These are phyloP conservation scores for Tachystola acroxantha DNA, from an alignment of 2,888 invertebrate species.

Conservation along the genomic window DNA sequence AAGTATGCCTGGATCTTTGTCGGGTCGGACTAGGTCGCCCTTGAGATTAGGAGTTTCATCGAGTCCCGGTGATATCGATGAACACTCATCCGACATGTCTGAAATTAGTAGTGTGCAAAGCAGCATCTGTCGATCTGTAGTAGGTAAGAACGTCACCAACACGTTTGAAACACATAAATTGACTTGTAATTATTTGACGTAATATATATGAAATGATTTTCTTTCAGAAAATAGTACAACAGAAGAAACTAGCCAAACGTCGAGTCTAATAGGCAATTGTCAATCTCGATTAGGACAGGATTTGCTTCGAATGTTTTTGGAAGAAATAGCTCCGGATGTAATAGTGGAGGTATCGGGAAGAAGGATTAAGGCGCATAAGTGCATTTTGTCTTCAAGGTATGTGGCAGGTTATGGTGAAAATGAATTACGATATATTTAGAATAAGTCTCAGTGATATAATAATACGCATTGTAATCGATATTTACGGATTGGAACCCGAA, in stretches of 20 bases:
- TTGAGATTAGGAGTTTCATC: constrained; percentile 33
- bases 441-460: too few species aligned
- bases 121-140: constrained; percentile 75
- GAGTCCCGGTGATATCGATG: constrained; percentile 57
- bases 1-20: constrained; percentile 63
- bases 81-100: constrained; percentile 71
- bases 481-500: too few species aligned
- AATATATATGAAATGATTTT: neutral
- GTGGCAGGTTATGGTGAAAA: neutral
- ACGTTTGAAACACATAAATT: too few species aligned
- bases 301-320: constrained; percentile 92
- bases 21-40: constrained; percentile 45
- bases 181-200: neutral
- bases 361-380: constrained; percentile 92
- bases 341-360: constrained; percentile 90
- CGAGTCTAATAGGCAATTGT: constrained; percentile 58
- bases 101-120: constrained; percentile 77
- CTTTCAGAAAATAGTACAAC: constrained; percentile 57
- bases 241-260: constrained; percentile 53
- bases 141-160: too few species aligned
- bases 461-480: too few species aligned
- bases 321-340: constrained; percentile 94
- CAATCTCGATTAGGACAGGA: constrained; percentile 88
- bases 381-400: constrained; percentile 88
- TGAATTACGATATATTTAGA: too few species aligned